phyloP scores from a whole-genome alignment of 2,888 invertebrate genomes.

The Tipula confusa region DNA sequence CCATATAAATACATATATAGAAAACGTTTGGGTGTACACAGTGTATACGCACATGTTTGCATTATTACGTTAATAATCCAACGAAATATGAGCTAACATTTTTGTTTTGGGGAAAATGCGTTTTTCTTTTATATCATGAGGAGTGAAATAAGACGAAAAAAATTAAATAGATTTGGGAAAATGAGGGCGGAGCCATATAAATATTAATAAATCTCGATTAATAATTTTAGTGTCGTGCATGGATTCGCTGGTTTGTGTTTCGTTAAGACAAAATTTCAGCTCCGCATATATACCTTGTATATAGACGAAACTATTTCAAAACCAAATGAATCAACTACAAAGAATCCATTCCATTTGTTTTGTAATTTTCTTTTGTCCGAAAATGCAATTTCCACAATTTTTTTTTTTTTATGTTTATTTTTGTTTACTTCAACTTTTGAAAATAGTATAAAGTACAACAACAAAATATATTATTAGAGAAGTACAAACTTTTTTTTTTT shows the following conservation, averaged over 20 bases:
- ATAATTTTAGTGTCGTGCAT: not conserved
- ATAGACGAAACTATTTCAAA: not conserved
- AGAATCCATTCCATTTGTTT: not conserved
- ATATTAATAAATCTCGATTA: not conserved
- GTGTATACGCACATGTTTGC: too few species aligned
- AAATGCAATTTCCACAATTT: slow-evolving; percentile 20
- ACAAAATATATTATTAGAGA: not conserved
- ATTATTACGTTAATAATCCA: not conserved
- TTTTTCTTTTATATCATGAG: not conserved
- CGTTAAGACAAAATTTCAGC: too few species aligned
- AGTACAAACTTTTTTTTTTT: not conserved
- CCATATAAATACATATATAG: too few species aligned
- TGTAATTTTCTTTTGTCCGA: not conserved
- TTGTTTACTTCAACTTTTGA: not conserved
- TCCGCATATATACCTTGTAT: not conserved
- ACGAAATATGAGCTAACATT: not conserved
- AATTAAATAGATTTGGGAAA: not conserved
- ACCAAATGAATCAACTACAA: not conserved
- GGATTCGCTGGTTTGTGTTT: not conserved
- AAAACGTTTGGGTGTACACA: not conserved
- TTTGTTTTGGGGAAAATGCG: not conserved
- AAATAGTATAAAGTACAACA: not conserved
- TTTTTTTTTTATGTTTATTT: too few species aligned
- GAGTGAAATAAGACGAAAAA: too few species aligned
- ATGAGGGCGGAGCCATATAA: not conserved